Conservation (phyloP, 2,113 vertebrate species). For the Lethenteron camtschaticum region DNA sequence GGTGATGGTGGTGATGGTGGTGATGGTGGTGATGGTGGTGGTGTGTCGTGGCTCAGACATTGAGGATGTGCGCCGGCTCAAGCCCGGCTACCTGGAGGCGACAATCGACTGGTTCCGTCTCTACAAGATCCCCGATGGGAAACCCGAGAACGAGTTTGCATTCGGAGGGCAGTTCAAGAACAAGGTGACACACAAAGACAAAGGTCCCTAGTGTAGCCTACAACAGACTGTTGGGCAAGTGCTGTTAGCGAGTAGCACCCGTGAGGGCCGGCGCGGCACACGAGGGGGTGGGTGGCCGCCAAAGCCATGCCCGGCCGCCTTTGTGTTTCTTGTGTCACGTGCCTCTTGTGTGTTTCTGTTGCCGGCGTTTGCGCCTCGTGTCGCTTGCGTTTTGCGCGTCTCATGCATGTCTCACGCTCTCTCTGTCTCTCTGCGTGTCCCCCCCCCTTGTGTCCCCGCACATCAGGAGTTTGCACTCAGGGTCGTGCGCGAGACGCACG, state of each 20-base stretch:
- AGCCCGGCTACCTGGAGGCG: conserved; percentile 68
- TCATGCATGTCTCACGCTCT: neutral
- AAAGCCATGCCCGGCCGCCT: neutral
- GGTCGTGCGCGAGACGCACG: conserved; percentile 51
- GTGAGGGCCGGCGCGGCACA: conserved; percentile 11
- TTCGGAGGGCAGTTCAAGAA: conserved; percentile 66
- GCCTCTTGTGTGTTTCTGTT: neutral
- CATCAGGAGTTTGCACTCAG: conserved; percentile 59
- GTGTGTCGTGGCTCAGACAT: conserved; percentile 27
- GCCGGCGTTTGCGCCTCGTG: neutral
- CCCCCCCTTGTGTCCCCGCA: too few species aligned
- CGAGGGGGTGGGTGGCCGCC: conserved; percentile 8
- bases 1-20: neutral
- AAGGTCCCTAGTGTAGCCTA: neutral
- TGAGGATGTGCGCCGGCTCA: conserved; percentile 45
- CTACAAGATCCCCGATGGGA: conserved; percentile 84
- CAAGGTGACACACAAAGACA: conserved; percentile 29
- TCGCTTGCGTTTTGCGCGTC: neutral
- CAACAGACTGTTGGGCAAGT: neutral
- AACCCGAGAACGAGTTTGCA: conserved; percentile 64
- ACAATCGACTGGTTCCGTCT: conserved; percentile 60
- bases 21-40: neutral
- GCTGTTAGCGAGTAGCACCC: conserved; percentile 4
- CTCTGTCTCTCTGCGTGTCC: neutral
- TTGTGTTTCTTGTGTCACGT: neutral